Evolutionary conservation across 2,113 vertebrate genomes (phyloP), one percentile per base, ranked within the genome.

Genomic region (Tragulus kanchil): DNA sequence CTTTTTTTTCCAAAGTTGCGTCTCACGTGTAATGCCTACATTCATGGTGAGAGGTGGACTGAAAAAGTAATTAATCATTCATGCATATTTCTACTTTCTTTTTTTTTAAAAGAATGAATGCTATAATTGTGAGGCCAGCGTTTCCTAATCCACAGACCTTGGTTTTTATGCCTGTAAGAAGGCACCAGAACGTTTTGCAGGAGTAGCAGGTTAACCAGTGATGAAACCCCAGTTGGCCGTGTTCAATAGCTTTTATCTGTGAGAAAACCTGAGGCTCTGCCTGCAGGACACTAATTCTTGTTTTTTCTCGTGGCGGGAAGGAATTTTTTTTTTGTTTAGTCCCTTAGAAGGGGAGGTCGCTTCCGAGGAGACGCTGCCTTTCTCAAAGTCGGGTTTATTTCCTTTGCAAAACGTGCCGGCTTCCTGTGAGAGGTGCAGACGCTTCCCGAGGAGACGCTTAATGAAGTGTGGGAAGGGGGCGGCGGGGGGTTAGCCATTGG

Each of bases 381-480:
- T 87, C 97, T 96, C 52, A 98, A 98, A 98, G 98, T 95, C 97
- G 61, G 86, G 48, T 99, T 98, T 99, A 98, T 99, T 99, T 98
- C 98, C 98, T 98, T 96, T 96, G 97, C 92, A 62, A 77, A 98
- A 82, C 69, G 96, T 95, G 92, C 95, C 91, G 61, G 96, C 98
- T 99, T 99, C 98, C 98, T 99, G 97, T 94, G 59, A 89, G 89
- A 16, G 95, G 98, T 85, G 69, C 93, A n/a, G 42, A 84, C 61
- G 23, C 93, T 96, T 95, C 52, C 78, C 36, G 95, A 62, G 82
- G 79, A 95, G 90, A 52, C 58, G 92, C 79, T 67, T 77, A 54
- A 67, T 71, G 79, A 84, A 90, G 92, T 79, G 91, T 45, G 94
- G 73, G 91, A 28, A 42, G 65, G 42, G 71, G 52, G 42, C 67